Conservation (phyloP, 2,113 vertebrate genomes). For the Mirza zaza region DNA sequence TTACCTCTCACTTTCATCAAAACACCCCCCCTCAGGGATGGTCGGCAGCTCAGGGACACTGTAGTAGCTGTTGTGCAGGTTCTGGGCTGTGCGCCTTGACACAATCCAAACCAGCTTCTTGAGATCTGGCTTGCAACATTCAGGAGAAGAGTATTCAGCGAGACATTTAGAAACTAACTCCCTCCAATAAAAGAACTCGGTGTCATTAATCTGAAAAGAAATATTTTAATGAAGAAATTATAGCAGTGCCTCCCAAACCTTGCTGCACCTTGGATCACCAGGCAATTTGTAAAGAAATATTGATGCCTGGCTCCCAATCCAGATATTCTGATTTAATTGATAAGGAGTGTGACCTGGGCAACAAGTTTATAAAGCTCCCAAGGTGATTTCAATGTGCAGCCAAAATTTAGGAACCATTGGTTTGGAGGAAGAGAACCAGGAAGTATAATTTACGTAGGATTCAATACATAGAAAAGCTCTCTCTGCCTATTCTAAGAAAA, state of each 20-base stretch:
- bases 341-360: not conserved
- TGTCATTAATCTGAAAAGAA: slow-evolving; percentile 89
- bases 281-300: not conserved
- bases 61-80: slow-evolving; percentile 93
- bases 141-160: slow-evolving; percentile 94
- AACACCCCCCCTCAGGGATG: slow-evolving; percentile 91
- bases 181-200: slow-evolving; percentile 92
- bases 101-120: slow-evolving; percentile 96
- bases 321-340: not conserved
- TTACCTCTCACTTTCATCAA: slow-evolving; percentile 93
- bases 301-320: not conserved
- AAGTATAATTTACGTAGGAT: not conserved
- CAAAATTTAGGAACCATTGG: not conserved
- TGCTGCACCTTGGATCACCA: not conserved
- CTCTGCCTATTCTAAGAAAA: not conserved
- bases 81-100: slow-evolving; percentile 95
- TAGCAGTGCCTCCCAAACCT: not conserved
- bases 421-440: not conserved
- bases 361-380: not conserved
- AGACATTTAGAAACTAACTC: slow-evolving; percentile 94
- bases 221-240: not conserved
- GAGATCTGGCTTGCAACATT: slow-evolving; percentile 96
- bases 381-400: not conserved
- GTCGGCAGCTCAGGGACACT: slow-evolving; percentile 95
- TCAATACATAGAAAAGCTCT: not conserved